phyloP scores from a whole-genome alignment of 2,888 invertebrate genomes.

The Eurytoma californica region DNA sequence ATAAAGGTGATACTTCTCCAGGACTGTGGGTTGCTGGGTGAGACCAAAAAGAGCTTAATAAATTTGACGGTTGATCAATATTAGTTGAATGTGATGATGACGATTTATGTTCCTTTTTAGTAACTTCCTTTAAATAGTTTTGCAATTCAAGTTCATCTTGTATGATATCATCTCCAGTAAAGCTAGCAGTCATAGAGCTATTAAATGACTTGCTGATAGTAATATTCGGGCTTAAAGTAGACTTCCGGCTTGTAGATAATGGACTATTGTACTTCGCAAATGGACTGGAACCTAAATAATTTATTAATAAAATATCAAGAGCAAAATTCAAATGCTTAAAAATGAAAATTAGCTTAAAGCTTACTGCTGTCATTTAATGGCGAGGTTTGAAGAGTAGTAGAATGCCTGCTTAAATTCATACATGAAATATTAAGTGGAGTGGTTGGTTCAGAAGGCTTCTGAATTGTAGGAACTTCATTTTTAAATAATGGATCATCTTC shows the following conservation, averaged over 20 bases:
- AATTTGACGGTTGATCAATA: constrained; percentile 75
- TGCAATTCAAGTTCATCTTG: constrained; percentile 67
- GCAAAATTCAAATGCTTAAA: constrained; percentile 10
- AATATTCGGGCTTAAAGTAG: constrained; percentile 64
- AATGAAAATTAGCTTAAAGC: constrained; percentile 12
- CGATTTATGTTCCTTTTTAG: constrained; percentile 66
- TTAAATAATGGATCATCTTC: constrained; percentile 72
- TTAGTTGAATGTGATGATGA: constrained; percentile 63
- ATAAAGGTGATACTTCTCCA: constrained; percentile 76
- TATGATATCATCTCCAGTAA: constrained; percentile 69
- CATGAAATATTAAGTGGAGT: constrained; percentile 66
- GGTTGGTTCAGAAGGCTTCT: constrained; percentile 60
- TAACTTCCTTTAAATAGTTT: constrained; percentile 68
- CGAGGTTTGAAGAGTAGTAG: constrained; percentile 64
- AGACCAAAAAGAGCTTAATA: constrained; percentile 78
- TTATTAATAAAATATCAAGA: constrained; percentile 59
- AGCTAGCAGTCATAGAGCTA: constrained; percentile 64
- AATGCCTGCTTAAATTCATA: constrained; percentile 67
- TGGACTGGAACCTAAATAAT: constrained; percentile 63
- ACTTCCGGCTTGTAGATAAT: constrained; percentile 57
- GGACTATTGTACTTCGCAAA: constrained; percentile 66
- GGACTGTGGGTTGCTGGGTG: constrained; percentile 76
- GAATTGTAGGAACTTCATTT: constrained; percentile 57
- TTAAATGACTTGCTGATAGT: constrained; percentile 66
- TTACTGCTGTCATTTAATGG: constrained; percentile 67